Percentiles rank a stretch among this genome's conserved stretches.
Evolutionary conservation across 2,888 invertebrate species (phyloP).

Genomic region (Diarsia brunnea): DNA sequence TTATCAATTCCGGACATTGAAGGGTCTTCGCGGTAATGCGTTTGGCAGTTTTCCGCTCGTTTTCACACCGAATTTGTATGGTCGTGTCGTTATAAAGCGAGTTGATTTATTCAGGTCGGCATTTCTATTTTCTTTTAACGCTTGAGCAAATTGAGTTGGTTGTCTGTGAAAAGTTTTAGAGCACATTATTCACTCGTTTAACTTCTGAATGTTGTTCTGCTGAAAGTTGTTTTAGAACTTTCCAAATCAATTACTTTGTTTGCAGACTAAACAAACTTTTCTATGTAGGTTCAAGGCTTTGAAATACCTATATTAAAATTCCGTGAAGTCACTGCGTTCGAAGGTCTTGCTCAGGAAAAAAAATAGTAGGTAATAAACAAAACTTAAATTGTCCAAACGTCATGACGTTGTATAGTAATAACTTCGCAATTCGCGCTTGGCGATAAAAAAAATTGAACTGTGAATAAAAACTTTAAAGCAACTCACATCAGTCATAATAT

Average conservation of each 20-base stretch:
- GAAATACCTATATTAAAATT: neutral
- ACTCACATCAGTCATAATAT: constrained; percentile 54
- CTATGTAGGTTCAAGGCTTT: constrained; percentile 25
- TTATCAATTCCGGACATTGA: constrained; percentile 15
- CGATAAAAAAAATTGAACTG: constrained; percentile 51
- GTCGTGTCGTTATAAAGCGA: neutral
- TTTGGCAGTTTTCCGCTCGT: constrained; percentile 16
- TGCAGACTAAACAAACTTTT: constrained; percentile 16
- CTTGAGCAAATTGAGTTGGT: constrained; percentile 20
- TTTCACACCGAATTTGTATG: constrained; percentile 17
- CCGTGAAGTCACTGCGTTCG: constrained; percentile 5
- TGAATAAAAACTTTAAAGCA: constrained; percentile 34
- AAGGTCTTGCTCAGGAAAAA: constrained; percentile 30
- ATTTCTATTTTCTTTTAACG: constrained; percentile 19
- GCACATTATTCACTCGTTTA: constrained; percentile 27
- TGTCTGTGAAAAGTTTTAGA: constrained; percentile 20
- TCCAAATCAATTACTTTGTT: constrained; percentile 23
- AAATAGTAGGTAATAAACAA: constrained; percentile 27
- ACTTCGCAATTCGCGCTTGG: constrained; percentile 25
- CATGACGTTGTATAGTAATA: constrained; percentile 16
- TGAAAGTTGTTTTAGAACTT: constrained; percentile 30
- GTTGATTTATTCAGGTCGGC: constrained; percentile 15
- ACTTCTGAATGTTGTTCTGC: constrained; percentile 17
- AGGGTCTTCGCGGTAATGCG: constrained; percentile 9
- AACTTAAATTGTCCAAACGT: constrained; percentile 30